Percentiles rank a stretch among this genome's conserved stretches.
Evolutionary conservation across 2,888 invertebrate species (phyloP).

Genomic region (Cosmia pyralina): DNA sequence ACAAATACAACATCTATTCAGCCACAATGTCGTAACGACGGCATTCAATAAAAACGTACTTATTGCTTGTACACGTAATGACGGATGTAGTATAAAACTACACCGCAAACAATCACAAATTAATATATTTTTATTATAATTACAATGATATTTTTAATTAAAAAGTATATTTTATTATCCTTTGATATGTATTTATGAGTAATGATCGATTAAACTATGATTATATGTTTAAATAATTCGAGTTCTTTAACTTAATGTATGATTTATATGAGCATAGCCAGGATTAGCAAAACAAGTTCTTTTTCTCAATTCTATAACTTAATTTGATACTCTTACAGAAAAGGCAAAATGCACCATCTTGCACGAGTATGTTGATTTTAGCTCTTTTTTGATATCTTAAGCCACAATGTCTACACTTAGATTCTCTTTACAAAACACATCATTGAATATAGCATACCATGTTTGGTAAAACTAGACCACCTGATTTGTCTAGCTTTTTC

Average conservation of each 20-base stretch:
- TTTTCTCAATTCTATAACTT: neutral
- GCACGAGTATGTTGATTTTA: neutral
- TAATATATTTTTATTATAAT: constrained; percentile 76
- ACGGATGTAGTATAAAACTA: constrained; percentile 73
- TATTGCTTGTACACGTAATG: constrained; percentile 90
- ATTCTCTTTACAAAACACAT: neutral
- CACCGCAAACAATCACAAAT: constrained; percentile 87
- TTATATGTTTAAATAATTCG: constrained; percentile 57
- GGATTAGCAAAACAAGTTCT: constrained; percentile 1
- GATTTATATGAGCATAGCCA: constrained; percentile 33
- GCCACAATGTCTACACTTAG: neutral
- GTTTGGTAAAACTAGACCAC: neutral
- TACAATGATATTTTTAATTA: constrained; percentile 71
- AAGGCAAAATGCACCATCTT: neutral
- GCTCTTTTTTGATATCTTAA: neutral
- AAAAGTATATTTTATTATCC: constrained; percentile 80
- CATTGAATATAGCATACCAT: neutral
- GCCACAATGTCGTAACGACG: constrained; percentile 82
- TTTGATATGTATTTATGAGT: constrained; percentile 79
- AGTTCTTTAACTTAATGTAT: constrained; percentile 46
- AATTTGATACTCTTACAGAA: neutral
- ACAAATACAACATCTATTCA: constrained; percentile 87
- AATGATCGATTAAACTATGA: constrained; percentile 58
- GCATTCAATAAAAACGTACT: constrained; percentile 85
- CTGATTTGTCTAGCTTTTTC: neutral